These are phyloP conservation scores for Spicauda simplicius DNA, from an alignment of 2,888 invertebrate genomes.

Conservation along the genomic window DNA sequence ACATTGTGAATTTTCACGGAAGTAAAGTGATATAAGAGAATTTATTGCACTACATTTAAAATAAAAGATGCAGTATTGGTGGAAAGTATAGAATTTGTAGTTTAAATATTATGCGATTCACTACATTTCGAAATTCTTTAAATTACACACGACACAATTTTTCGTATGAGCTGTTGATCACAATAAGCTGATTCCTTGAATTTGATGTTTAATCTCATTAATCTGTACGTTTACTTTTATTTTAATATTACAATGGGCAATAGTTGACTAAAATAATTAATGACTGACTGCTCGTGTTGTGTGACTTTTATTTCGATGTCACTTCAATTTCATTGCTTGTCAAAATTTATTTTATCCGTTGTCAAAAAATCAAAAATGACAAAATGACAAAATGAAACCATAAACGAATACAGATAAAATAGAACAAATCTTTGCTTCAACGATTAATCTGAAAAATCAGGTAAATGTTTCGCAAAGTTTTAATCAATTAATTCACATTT, in stretches of 20 bases:
- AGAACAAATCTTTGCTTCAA: no score
- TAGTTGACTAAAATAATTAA: no score
- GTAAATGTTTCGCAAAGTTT: no score
- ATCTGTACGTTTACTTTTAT: not conserved
- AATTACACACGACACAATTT: not conserved
- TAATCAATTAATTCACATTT: no score
- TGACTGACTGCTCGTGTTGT: no score
- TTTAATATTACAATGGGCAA: not conserved
- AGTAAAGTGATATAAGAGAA: not conserved
- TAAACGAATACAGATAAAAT: no score
- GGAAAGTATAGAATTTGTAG: not conserved
- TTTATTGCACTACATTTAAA: not conserved
- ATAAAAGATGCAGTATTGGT: not conserved
- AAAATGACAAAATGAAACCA: no score
- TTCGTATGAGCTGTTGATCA: not conserved
- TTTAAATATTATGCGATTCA: not conserved
- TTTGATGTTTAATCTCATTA: not conserved
- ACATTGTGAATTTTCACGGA: conserved; percentile 55
- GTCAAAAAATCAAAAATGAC: no score
- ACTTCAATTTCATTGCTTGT: no score
- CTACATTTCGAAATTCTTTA: not conserved
- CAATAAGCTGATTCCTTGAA: not conserved
- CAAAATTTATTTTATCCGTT: no score
- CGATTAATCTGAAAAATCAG: no score
- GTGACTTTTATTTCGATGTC: no score